Evolutionary conservation across 2,888 invertebrate genomes (phyloP), one percentile per base, ranked within the genome.

Genomic region (Caenorhabditis sinica): DNA sequence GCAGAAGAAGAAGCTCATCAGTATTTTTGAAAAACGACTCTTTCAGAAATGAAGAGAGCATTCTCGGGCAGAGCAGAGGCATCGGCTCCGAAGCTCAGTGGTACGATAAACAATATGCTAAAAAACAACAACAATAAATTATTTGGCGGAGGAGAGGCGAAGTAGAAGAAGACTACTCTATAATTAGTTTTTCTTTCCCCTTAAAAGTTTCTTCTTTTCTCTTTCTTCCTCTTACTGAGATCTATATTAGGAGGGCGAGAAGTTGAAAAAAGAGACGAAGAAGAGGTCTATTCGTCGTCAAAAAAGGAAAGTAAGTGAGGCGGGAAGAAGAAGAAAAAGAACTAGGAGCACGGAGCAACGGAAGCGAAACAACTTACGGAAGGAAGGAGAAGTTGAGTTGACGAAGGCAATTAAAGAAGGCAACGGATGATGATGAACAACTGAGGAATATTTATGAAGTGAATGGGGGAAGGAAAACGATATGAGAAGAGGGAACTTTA

Each of bases 91-190:
- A 15, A n/a, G 49, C 66, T 66, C 45, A 49, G 36, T 33, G 65
- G 66, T 76, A 69, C 68, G 76, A 69, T 76, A 51, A 76, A 69
- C 76, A 76, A 69, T 68, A 75, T 43, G 28, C 75, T 75, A 75
- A 66, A 49, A 75, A 76, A 74, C 76, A 76, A 69, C 76, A 68
- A 68, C 68, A 76, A 76, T 61, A 69, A 68, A 76, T 76, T 76
- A 76, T 76, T 68, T 76, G 58, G 68, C 65, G 66, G 45, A 13
- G 49, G 49, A 49, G 49, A 20, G 20, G n/a, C n/a, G 49, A 49
- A 49, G 20, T 20, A 49, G 49, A 20, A 6, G 49, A 40, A 69
- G 76, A 51, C 68, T 68, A 69, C 60, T 68, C 51, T 69, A 49
- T 71, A 71, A 74, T 74, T 75, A 73, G 75, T 74, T 74, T 75